phyloP scores from a whole-genome alignment of 2,797 vertebrate species.

The Iguana delicatissima region DNA sequence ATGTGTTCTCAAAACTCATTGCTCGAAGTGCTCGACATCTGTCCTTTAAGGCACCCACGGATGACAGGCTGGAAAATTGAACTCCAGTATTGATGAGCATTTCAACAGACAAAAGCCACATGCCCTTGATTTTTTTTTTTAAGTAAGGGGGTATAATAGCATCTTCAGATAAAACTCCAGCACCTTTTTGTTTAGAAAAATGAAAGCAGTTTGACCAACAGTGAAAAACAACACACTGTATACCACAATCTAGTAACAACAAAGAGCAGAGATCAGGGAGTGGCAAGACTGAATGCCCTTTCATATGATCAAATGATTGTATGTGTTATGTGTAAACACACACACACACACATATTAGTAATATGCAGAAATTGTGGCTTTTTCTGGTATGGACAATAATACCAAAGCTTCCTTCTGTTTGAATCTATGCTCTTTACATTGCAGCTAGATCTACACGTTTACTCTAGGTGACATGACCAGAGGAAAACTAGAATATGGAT shows the following conservation, averaged over 20 bases:
- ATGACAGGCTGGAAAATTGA: constrained; percentile 59
- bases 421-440: background rate
- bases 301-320: background rate
- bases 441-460: too few relatives aligned
- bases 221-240: constrained; percentile 15
- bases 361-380: background rate
- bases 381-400: background rate
- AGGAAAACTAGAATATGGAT: background rate
- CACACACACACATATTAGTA: background rate
- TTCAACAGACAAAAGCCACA: constrained; percentile 43
- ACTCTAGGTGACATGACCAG: too few relatives aligned
- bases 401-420: background rate
- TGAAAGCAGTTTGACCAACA: constrained; percentile 18
- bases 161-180: constrained; percentile 23
- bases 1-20: constrained; percentile 37
- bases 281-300: background rate
- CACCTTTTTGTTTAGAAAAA: constrained; percentile 25
- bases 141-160: constrained; percentile 8
- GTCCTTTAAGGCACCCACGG: constrained; percentile 36
- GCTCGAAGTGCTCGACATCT: constrained; percentile 36
- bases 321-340: background rate
- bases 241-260: background rate
- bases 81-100: constrained; percentile 56
- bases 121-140: constrained; percentile 2
- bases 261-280: background rate